Percentiles rank a stretch among this genome's conserved stretches.
These are phyloP conservation scores for Nansenia antarctica DNA, from an alignment of 2,113 vertebrate species.

Conservation along the genomic window DNA sequence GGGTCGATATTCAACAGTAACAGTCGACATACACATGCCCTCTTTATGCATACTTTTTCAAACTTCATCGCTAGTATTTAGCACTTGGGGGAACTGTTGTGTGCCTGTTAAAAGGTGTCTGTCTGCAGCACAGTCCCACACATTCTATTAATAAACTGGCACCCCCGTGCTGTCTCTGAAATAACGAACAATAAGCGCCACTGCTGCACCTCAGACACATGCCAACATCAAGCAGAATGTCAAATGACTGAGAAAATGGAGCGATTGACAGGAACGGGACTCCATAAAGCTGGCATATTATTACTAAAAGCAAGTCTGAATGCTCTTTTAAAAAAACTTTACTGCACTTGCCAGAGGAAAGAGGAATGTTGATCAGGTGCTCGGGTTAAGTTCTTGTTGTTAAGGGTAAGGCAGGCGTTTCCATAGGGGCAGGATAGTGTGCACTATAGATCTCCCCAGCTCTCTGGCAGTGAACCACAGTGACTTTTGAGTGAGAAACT, in stretches of 20 bases:
- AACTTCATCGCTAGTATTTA: slow-evolving; percentile 67
- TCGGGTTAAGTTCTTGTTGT: slow-evolving; percentile 11
- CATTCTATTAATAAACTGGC: slow-evolving; percentile 72
- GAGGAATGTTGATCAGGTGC: slow-evolving; percentile 54
- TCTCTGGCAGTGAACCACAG: too few species aligned
- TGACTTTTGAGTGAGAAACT: too few species aligned
- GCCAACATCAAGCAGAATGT: slow-evolving; percentile 75
- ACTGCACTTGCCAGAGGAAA: slow-evolving; percentile 54
- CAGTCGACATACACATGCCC: slow-evolving; percentile 29
- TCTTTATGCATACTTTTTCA: slow-evolving; percentile 51
- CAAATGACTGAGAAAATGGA: slow-evolving; percentile 64
- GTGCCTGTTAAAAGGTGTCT: slow-evolving; percentile 69
- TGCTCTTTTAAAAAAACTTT: slow-evolving; percentile 70
- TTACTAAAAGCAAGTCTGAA: slow-evolving; percentile 66
- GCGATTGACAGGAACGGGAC: slow-evolving; percentile 64
- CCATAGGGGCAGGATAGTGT: slow-evolving; percentile 21
- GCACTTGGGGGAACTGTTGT: slow-evolving; percentile 63
- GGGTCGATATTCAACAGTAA: slow-evolving; percentile 13
- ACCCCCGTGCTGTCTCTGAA: slow-evolving; percentile 53
- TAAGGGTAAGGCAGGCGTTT: slow-evolving; percentile 37
- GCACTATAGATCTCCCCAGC: too few species aligned
- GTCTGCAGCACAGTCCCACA: slow-evolving; percentile 61
- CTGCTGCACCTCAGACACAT: slow-evolving; percentile 68
- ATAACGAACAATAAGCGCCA: slow-evolving; percentile 75
- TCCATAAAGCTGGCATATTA: slow-evolving; percentile 66